phyloP scores from a whole-genome alignment of 2,888 invertebrate species.

The Microchrysa polita region DNA sequence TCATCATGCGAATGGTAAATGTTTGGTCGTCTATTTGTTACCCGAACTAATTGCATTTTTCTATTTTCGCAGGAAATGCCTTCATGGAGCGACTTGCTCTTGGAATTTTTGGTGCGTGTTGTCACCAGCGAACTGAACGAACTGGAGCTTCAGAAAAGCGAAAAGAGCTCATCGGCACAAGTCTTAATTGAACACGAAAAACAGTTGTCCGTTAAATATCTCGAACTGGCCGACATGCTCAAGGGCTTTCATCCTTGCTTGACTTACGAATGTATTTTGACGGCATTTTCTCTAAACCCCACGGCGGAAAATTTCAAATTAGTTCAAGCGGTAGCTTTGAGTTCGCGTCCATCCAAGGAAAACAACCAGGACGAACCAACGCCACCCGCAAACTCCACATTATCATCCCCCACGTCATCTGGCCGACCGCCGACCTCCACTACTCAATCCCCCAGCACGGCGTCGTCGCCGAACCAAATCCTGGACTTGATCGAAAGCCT shows the following conservation, averaged over 20 bases:
- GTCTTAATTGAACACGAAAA: slow-evolving; percentile 66
- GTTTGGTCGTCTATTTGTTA: not conserved
- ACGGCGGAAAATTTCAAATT: slow-evolving; percentile 66
- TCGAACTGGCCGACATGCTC: slow-evolving; percentile 67
- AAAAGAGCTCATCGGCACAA: slow-evolving; percentile 59
- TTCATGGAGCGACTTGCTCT: slow-evolving; percentile 45
- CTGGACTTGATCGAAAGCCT: slow-evolving; percentile 57
- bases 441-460: slow-evolving; percentile 52
- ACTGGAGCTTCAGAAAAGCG: slow-evolving; percentile 68
- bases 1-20: slow-evolving; percentile 47
- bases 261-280: slow-evolving; percentile 71
- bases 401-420: not conserved
- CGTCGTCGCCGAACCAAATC: slow-evolving; percentile 63
- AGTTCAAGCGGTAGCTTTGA: slow-evolving; percentile 66
- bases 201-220: slow-evolving; percentile 66
- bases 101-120: slow-evolving; percentile 70
- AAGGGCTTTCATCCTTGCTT: slow-evolving; percentile 67
- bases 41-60: not conserved
- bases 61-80: slow-evolving; percentile 1
- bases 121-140: slow-evolving; percentile 72
- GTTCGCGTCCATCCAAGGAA: not conserved
- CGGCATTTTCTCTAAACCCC: slow-evolving; percentile 72
- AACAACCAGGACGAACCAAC: not conserved
- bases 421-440: slow-evolving; percentile 55
- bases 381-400: not conserved